Base-by-base conservation (phyloP, 2,113 vertebrate genomes). In the Xiphophorus maculatus region DNA sequence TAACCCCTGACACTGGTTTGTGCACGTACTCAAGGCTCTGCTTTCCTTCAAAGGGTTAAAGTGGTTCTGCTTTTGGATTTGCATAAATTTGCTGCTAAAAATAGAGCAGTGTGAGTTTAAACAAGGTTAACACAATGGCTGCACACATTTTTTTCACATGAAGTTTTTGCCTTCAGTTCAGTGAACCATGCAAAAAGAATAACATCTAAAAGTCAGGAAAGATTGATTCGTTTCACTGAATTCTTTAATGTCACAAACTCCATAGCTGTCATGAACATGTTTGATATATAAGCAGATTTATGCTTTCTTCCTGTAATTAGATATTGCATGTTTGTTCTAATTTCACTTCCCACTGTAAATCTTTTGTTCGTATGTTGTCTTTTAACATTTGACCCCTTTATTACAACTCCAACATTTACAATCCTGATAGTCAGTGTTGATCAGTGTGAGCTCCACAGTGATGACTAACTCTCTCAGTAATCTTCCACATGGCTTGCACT, bases 81-180 rank as follows among this genome's bases (percentile, higher is more conserved):
- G 76, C 82, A 88, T 85, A 22, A 1, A 83, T 80, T 66, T 81
- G 76, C 63, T 68, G 44, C 30, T 67, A 40, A 33, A 33, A 77
- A 70, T 61, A 74, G 35, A 76, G 80, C 11, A 58, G 40, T 30
- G 58, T 0, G 17, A 64, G 66, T 63, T 82, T 60, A 84, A 69
- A 79, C 44, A 72, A 70, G 64, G 66, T 58, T 72, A 58, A 84
- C 67, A 84, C 60, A 74, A 42, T 68, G 27, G 71, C 33, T 80
- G 48, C 33, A 0, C 42, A 9, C 51, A 58, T 40, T n/a, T 33
- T 40, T 33, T 40, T 62, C 68, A 3, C 71, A 61, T 62, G 11
- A 64, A 76, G 51, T 30, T 63, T 63, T 71, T 44, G 12, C 48
- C 9, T 84, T 60, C 64, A 61, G 28, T 35, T 78, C 7, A 32